phyloP scores from a whole-genome alignment of 1,140 invertebrate genomes.

The Bombus waltoni region DNA sequence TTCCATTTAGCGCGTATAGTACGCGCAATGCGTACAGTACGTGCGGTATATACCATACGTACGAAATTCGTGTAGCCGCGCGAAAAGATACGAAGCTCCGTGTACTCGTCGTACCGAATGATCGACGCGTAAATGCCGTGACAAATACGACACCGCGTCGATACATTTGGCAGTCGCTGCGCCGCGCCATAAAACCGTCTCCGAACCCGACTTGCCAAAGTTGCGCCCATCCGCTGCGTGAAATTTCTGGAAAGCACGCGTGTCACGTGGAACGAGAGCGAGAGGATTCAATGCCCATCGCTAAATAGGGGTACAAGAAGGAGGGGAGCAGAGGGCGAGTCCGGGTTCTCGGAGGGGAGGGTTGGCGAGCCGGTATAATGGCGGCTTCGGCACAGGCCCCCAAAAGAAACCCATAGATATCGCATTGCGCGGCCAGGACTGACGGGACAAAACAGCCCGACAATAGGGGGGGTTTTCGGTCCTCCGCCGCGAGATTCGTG shows the following conservation, averaged over 20 bases:
- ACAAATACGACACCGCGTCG: no score
- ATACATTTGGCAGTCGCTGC: no score
- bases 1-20: no score
- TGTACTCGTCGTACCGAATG: no score
- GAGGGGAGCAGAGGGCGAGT: not conserved
- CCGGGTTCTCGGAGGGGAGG: not conserved
- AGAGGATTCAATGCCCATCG: slow-evolving; percentile 51
- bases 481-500: slow-evolving; percentile 67
- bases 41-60: no score
- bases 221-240: not conserved
- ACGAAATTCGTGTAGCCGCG: no score
- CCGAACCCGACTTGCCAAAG: no score
- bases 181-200: no score
- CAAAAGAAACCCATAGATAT: slow-evolving; percentile 80
- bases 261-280: not conserved
- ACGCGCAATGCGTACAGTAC: no score
- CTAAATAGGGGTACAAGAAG: slow-evolving; percentile 37
- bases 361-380: slow-evolving; percentile 60
- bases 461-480: slow-evolving; percentile 70
- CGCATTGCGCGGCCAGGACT: slow-evolving; percentile 80
- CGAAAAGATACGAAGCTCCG: no score
- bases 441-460: slow-evolving; percentile 81
- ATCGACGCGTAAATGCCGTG: no score
- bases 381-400: slow-evolving; percentile 74
- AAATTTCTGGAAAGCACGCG: slow-evolving; percentile 11